phyloP scores from a whole-genome alignment of 1,140 invertebrate species.

The Caerostris extrusa region DNA sequence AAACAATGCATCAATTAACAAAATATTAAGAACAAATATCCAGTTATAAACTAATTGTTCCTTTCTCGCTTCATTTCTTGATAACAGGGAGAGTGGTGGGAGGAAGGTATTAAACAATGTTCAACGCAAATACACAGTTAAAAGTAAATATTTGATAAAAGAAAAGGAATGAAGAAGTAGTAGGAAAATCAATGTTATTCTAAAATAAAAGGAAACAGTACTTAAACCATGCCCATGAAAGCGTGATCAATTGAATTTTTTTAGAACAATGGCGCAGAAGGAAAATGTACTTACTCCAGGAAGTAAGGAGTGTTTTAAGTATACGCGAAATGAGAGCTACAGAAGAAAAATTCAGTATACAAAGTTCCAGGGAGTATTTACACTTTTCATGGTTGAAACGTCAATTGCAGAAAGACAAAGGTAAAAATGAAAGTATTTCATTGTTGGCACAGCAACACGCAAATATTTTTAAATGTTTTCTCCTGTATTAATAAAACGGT shows the following conservation, averaged over 20 bases:
- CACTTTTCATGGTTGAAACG: background rate
- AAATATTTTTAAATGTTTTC: too few species aligned
- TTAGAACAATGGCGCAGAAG: background rate
- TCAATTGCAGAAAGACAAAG: background rate
- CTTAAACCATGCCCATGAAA: background rate
- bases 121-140: conserved; percentile 2
- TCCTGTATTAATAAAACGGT: too few species aligned
- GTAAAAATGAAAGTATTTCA: background rate
- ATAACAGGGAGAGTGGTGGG: background rate
- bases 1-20: background rate
- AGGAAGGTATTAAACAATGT: background rate
- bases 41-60: background rate
- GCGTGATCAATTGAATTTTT: conserved; percentile 24
- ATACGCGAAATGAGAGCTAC: background rate
- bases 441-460: background rate
- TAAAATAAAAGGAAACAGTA: background rate
- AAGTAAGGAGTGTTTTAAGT: background rate
- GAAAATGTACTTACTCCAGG: background rate
- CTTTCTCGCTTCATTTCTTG: background rate
- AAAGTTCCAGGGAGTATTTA: background rate
- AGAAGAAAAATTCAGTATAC: background rate
- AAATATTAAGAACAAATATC: background rate
- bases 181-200: background rate
- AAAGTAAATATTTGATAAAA: conserved; percentile 15
- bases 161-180: background rate